Percentiles rank a stretch among this genome's conserved stretches.
Conservation (phyloP, 2,888 invertebrate genomes). For the Nephrotoma appendiculata region DNA sequence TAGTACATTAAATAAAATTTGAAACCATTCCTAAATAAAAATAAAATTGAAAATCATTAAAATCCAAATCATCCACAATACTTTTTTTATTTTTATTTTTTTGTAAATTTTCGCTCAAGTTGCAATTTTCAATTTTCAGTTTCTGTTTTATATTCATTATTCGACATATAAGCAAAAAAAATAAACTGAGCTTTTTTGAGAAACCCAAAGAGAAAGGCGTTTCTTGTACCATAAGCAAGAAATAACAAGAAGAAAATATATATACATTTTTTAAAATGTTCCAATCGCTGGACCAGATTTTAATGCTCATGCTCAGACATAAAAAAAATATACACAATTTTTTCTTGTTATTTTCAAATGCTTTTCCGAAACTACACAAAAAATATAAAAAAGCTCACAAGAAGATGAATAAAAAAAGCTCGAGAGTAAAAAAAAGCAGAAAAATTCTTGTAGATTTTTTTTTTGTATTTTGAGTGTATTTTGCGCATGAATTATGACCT, state of each 20-base stretch:
- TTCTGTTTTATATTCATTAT: not conserved
- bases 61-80: not conserved
- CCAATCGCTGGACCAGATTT: slow-evolving; percentile 5
- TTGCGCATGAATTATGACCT: not conserved
- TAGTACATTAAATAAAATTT: not conserved
- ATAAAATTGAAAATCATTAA: not conserved
- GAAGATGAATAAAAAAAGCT: not conserved
- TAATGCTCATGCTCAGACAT: slow-evolving; percentile 5
- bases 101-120: not conserved
- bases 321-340: not conserved
- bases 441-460: not conserved
- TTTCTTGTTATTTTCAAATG: not conserved
- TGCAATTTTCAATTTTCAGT: not conserved
- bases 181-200: not conserved
- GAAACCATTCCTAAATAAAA: not conserved
- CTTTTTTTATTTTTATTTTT: not conserved
- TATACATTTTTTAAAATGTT: not conserved
- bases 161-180: not conserved
- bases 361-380: not conserved
- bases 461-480: not conserved
- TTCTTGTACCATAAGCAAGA: not conserved
- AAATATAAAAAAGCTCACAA: not conserved
- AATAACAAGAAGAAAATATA: not conserved
- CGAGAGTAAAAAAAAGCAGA: not conserved
- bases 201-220: not conserved